phyloP scores from a whole-genome alignment of 1,140 invertebrate genomes.

The Panagrolaimus sp. region DNA sequence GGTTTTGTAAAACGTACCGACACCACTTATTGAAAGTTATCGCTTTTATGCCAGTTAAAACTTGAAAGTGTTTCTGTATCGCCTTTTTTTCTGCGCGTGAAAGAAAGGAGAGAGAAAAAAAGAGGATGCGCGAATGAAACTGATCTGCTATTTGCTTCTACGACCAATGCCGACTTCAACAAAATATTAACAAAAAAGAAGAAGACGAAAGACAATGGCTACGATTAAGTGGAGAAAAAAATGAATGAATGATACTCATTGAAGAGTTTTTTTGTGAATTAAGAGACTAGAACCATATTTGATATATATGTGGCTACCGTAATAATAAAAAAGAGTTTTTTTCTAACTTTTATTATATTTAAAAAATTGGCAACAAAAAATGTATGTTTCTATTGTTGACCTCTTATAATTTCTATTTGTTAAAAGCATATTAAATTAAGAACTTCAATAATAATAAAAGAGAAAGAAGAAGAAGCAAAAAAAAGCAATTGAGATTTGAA shows the following conservation, averaged over 20 bases:
- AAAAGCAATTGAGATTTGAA: constrained; percentile 2
- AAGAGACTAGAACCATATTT: too few relatives aligned
- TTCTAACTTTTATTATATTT: not conserved
- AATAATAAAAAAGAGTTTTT: not conserved
- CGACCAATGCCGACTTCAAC: not conserved
- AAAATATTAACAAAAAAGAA: not conserved
- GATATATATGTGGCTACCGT: too few relatives aligned
- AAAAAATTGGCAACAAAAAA: not conserved
- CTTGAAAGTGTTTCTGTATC: constrained; percentile 10
- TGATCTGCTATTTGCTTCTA: constrained; percentile 9
- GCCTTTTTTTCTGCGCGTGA: not conserved
- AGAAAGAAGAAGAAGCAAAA: not conserved
- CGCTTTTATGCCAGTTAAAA: not conserved
- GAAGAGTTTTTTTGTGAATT: not conserved
- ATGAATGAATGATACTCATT: constrained; percentile 4
- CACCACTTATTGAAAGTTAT: not conserved
- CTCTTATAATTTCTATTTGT: not conserved
- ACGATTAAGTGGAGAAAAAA: not conserved
- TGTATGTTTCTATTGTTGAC: not conserved
- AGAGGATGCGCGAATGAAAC: constrained; percentile 13
- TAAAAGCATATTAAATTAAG: not conserved
- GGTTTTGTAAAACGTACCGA: constrained; percentile 8
- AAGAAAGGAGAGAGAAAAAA: too few relatives aligned
- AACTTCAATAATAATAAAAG: not conserved
- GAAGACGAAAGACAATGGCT: not conserved